These are phyloP conservation scores for Gopherus flavomarginatus DNA, from an alignment of 2,113 vertebrate species.

Conservation along the genomic window DNA sequence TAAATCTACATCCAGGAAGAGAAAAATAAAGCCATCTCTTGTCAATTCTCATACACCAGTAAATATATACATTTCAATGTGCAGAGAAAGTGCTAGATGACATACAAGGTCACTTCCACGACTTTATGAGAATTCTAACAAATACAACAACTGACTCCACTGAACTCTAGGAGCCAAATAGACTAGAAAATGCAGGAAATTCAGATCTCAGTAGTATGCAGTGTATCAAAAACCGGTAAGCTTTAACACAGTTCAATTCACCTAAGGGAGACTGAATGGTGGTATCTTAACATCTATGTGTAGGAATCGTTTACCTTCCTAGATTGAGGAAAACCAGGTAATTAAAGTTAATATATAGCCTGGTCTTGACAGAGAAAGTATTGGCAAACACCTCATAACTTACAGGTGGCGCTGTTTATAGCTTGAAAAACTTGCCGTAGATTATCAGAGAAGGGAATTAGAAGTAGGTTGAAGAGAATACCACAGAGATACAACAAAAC, in stretches of 20 bases:
- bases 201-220: not conserved
- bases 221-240: not conserved
- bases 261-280: not conserved
- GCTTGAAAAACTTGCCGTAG: not conserved
- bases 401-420: not conserved
- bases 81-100: not conserved
- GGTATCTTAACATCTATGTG: no score
- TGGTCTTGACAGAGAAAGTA: not conserved
- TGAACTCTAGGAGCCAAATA: not conserved
- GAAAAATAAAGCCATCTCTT: not conserved
- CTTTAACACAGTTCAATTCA: not conserved
- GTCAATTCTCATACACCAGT: not conserved
- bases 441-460: not conserved
- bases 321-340: not conserved
- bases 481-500: not conserved
- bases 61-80: not conserved
- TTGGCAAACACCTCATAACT: not conserved
- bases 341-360: rapidly evolving
- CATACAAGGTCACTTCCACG: not conserved
- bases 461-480: not conserved
- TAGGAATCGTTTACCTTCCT: not conserved
- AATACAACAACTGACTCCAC: not conserved
- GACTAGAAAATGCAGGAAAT: not conserved
- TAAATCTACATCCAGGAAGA: not conserved
- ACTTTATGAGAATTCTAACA: not conserved